A percentile compares a stretch with the other conserved stretches of the same genome.
These are phyloP conservation scores for Pseudomyrmex pallidus DNA, from an alignment of 1,140 invertebrate genomes.

Conservation along the genomic window DNA sequence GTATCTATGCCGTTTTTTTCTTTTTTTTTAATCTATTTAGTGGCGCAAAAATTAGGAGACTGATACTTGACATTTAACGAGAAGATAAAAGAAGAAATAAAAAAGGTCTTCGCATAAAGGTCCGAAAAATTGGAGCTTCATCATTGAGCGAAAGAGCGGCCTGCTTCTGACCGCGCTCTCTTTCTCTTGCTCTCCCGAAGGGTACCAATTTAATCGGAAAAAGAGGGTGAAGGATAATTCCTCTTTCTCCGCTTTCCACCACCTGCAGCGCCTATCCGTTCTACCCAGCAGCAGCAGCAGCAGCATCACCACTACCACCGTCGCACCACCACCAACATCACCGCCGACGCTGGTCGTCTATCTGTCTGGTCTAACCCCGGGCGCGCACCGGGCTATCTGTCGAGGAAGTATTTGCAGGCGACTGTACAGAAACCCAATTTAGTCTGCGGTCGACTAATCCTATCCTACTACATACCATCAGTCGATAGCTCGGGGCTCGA, in stretches of 20 bases:
- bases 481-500: slow-evolving; percentile 82
- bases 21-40: slow-evolving; percentile 8
- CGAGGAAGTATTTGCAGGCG: slow-evolving; percentile 80
- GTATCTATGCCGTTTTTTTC: not conserved
- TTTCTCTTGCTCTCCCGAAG: slow-evolving; percentile 17
- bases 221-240: slow-evolving; percentile 68
- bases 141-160: slow-evolving; percentile 4
- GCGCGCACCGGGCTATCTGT: slow-evolving; percentile 68
- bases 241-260: slow-evolving; percentile 58
- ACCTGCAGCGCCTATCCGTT: slow-evolving; percentile 44
- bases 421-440: slow-evolving; percentile 84
- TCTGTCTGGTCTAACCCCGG: slow-evolving; percentile 47
- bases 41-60: not conserved
- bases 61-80: not conserved
- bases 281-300: slow-evolving; percentile 39
- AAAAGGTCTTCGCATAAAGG: slow-evolving; percentile 1
- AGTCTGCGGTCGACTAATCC: slow-evolving; percentile 84
- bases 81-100: not conserved
- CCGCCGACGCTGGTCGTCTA: not conserved
- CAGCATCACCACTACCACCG: not conserved
- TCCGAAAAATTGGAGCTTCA: slow-evolving; percentile 46
- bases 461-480: slow-evolving; percentile 83
- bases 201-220: slow-evolving; percentile 69
- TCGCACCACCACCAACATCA: slow-evolving; percentile 2
- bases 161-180: slow-evolving; percentile 30